Evolutionary conservation across 30 jellyfish, hydroid and myxozoan genomes (phyloP).

Genomic region (Calvadosia cruxmelitensis): DNA sequence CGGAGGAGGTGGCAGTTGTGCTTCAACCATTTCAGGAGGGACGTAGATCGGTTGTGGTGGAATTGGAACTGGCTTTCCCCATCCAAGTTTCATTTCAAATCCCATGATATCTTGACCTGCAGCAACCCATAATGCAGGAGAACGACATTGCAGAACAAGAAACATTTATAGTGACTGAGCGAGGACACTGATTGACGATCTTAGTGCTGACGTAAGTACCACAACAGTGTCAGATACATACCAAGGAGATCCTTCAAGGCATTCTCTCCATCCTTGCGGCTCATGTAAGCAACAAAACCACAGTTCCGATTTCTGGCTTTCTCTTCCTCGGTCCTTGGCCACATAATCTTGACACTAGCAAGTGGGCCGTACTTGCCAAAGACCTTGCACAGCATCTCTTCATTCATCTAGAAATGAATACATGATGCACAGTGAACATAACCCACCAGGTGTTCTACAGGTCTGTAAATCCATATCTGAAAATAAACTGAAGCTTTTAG

Average conservation of each 20-base stretch:
- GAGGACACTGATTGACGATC: too few relatives aligned
- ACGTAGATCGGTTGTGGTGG: constrained; percentile 95
- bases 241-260: constrained; percentile 71
- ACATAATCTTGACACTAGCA: constrained; percentile 96
- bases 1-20: constrained; percentile 86
- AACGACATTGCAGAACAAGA: too few relatives aligned
- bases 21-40: constrained; percentile 88
- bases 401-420: constrained; percentile 56
- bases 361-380: constrained; percentile 93
- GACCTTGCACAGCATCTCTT: constrained; percentile 72
- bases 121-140: too few relatives aligned
- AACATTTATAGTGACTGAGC: too few relatives aligned
- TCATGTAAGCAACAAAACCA: constrained; percentile 96
- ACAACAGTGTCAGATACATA: too few relatives aligned
- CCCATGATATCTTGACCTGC: constrained; percentile 81
- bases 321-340: constrained; percentile 99
- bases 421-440: too few relatives aligned
- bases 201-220: too few relatives aligned
- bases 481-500: too few relatives aligned
- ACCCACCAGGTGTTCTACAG: too few relatives aligned
- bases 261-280: constrained; percentile 78
- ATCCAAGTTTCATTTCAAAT: constrained; percentile 87
- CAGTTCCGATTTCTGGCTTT: constrained; percentile 88
- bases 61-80: constrained; percentile 96
- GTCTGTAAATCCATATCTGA: too few relatives aligned